Evolutionary conservation across 2,888 invertebrate genomes (phyloP).

Genomic region (Drosophila peninsularis): DNA sequence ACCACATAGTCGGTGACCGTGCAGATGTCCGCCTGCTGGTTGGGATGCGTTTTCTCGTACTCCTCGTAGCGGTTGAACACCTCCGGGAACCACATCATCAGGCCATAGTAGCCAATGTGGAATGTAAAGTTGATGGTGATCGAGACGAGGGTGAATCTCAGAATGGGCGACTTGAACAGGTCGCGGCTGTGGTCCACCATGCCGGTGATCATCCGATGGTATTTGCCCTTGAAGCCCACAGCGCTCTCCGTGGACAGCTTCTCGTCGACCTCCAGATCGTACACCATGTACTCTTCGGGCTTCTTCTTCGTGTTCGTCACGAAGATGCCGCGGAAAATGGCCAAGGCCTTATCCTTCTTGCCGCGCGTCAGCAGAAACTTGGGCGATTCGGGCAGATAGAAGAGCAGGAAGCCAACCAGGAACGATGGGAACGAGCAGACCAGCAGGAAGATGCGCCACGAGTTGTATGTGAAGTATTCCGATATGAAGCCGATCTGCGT

Average conservation of each 20-base stretch:
- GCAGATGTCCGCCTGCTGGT: conserved; percentile 89
- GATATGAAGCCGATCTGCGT: conserved; percentile 89
- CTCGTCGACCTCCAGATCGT: conserved; percentile 88
- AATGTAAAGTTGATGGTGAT: conserved; percentile 96
- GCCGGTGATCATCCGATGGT: conserved; percentile 90
- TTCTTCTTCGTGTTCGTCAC: conserved; percentile 90
- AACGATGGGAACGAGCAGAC: conserved; percentile 95
- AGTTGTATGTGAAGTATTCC: conserved; percentile 91
- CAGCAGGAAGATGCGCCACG: conserved; percentile 95
- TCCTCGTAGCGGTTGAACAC: conserved; percentile 96
- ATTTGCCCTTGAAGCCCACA: conserved; percentile 88
- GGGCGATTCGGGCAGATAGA: conserved; percentile 95
- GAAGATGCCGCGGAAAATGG: conserved; percentile 92
- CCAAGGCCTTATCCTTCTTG: conserved; percentile 91
- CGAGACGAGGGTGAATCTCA: conserved; percentile 93
- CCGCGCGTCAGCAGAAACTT: conserved; percentile 93
- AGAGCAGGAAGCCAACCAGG: conserved; percentile 92
- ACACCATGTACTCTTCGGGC: conserved; percentile 91
- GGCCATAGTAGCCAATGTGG: conserved; percentile 97
- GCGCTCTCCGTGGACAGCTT: conserved; percentile 84
- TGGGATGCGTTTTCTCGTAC: conserved; percentile 89
- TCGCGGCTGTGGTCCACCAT: conserved; percentile 93
- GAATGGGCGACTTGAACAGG: conserved; percentile 91
- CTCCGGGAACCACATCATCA: conserved; percentile 99
- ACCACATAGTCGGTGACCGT: conserved; percentile 92